phyloP scores from a whole-genome alignment of 2,888 invertebrate species.

The Ceratothoa steindachneri region DNA sequence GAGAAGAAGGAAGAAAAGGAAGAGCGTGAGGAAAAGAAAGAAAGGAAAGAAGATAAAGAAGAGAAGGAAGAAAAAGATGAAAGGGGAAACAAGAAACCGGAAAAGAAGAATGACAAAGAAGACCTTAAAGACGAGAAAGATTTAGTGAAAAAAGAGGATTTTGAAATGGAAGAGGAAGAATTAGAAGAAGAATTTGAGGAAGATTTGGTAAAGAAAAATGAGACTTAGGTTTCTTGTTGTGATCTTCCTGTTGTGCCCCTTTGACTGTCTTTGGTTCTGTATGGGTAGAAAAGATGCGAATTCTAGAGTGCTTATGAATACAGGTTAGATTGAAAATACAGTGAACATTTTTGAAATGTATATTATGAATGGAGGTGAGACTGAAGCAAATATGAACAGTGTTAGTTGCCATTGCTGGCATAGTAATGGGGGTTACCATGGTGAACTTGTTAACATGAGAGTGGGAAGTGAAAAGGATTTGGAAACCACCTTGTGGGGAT shows the following conservation, averaged over 20 bases:
- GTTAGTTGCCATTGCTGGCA: too few relatives aligned
- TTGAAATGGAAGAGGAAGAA: constrained; percentile 60
- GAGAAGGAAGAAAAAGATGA: constrained; percentile 35
- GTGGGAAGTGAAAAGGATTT: too few relatives aligned
- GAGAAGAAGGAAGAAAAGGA: constrained; percentile 20
- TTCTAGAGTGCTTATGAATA: neutral
- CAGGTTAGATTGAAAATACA: too few relatives aligned
- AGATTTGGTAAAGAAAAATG: constrained; percentile 48
- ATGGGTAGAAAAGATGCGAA: neutral
- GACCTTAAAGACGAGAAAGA: constrained; percentile 62
- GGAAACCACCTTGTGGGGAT: too few relatives aligned
- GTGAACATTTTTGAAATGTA: too few relatives aligned
- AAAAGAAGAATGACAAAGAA: constrained; percentile 54
- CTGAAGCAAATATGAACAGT: too few relatives aligned
- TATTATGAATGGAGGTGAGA: too few relatives aligned
- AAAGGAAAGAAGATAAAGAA: constrained; percentile 35
- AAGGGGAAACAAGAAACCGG: constrained; percentile 42
- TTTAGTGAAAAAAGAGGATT: constrained; percentile 66
- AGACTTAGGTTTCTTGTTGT: too few relatives aligned
- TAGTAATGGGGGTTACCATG: too few relatives aligned
- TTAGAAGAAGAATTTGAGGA: constrained; percentile 47
- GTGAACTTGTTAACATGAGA: too few relatives aligned
- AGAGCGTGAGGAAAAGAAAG: constrained; percentile 14
- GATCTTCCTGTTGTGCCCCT: too few relatives aligned
- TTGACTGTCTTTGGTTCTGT: neutral